Evolutionary conservation across 1,140 invertebrate genomes (phyloP).

Genomic region (Caenorhabditis briggsae): DNA sequence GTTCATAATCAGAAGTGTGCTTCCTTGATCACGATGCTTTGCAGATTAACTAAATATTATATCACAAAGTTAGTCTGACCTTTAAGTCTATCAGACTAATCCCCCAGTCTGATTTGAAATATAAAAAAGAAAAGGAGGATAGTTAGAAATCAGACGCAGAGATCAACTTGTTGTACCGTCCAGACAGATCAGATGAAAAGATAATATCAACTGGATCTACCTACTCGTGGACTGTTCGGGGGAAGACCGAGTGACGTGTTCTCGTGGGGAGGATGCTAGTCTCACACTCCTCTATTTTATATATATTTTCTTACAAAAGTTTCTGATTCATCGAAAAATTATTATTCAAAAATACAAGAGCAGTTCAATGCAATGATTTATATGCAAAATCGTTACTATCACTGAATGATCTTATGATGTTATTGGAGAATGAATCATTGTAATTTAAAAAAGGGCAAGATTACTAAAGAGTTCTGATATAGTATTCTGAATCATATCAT

Average conservation of each 20-base stretch:
- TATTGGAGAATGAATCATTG: background rate
- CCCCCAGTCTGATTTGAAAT: background rate
- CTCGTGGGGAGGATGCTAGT: background rate
- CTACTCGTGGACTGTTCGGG: background rate
- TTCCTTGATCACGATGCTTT: too few relatives aligned
- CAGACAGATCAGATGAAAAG: constrained; percentile 6
- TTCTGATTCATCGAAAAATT: too few relatives aligned
- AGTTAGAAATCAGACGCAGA: background rate
- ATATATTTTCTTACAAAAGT: too few relatives aligned
- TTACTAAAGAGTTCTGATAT: too few relatives aligned
- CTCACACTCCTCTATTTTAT: too few relatives aligned
- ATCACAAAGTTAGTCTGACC: background rate
- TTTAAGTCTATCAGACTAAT: background rate
- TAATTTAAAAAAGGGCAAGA: background rate
- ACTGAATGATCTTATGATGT: background rate
- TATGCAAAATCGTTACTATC: too few relatives aligned
- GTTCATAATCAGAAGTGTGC: too few relatives aligned
- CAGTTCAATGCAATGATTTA: too few relatives aligned
- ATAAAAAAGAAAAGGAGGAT: background rate
- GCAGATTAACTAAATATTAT: too few relatives aligned
- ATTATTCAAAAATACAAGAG: too few relatives aligned
- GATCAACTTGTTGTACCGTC: background rate
- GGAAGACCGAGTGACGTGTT: background rate
- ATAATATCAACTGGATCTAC: background rate
- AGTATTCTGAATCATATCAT: too few relatives aligned